Percentiles rank a stretch among this genome's conserved stretches.
Evolutionary conservation across 2,888 invertebrate genomes (phyloP).

Genomic region (Malthinus flaveolus): DNA sequence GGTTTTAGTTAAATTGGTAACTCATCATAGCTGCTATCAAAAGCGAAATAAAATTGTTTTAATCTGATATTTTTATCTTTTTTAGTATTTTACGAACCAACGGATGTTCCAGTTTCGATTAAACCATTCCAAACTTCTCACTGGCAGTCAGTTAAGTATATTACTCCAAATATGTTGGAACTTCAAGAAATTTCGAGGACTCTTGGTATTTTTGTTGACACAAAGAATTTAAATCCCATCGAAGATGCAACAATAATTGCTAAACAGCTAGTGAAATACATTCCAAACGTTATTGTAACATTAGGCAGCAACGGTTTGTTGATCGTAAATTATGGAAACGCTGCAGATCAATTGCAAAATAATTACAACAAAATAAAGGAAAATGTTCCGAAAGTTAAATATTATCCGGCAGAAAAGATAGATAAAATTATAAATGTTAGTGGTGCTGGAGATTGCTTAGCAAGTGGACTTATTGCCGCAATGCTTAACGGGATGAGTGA

Average conservation of each 20-base stretch:
- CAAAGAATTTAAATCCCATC: slow-evolving; percentile 39
- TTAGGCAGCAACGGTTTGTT: slow-evolving; percentile 64
- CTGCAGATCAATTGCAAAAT: slow-evolving; percentile 40
- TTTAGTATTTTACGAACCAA: slow-evolving; percentile 90
- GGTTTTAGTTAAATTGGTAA: too few species aligned
- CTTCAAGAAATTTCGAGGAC: slow-evolving; percentile 66
- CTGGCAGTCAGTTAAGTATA: slow-evolving; percentile 59
- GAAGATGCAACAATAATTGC: slow-evolving; percentile 46
- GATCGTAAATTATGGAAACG: slow-evolving; percentile 51
- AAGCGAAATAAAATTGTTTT: neutral
- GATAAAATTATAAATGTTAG: slow-evolving; percentile 69
- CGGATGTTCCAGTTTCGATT: slow-evolving; percentile 75
- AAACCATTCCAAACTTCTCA: slow-evolving; percentile 65
- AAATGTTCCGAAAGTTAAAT: slow-evolving; percentile 35
- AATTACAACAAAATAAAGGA: slow-evolving; percentile 13
- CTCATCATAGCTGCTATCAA: too few species aligned
- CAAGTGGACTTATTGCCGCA: slow-evolving; percentile 70
- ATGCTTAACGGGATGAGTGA: slow-evolving; percentile 61
- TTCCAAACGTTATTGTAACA: slow-evolving; percentile 66
- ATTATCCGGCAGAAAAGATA: slow-evolving; percentile 55
- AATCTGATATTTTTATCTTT: too few species aligned
- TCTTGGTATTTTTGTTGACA: slow-evolving; percentile 48
- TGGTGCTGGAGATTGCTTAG: slow-evolving; percentile 82
- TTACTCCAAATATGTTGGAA: slow-evolving; percentile 83
- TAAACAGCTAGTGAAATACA: slow-evolving; percentile 52